Conservation (phyloP, 1,140 invertebrate genomes). For the Lasioglossum albipes region DNA sequence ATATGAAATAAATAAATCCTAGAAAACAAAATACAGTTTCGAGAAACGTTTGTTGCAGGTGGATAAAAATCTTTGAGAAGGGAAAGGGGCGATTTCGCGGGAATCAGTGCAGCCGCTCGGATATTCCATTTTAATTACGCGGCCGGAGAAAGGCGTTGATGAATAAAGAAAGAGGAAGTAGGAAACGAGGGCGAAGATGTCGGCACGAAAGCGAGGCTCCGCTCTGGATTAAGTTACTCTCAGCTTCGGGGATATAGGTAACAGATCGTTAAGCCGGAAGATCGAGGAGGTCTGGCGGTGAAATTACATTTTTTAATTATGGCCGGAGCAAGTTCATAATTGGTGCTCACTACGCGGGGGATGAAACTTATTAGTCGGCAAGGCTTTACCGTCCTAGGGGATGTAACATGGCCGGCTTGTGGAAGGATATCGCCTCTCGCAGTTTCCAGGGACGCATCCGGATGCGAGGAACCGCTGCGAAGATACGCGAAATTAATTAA, state of each 20-base stretch:
- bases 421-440: slow-evolving; percentile 60
- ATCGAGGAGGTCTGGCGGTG: slow-evolving; percentile 60
- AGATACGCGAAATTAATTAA: slow-evolving; percentile 2
- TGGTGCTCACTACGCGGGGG: slow-evolving; percentile 79
- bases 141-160: neutral
- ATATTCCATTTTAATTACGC: slow-evolving; percentile 32
- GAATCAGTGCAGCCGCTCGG: neutral
- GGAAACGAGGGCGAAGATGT: neutral
- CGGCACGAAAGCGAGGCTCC: neutral
- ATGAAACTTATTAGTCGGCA: slow-evolving; percentile 78
- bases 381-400: slow-evolving; percentile 67
- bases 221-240: slow-evolving; percentile 25
- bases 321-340: slow-evolving; percentile 77
- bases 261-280: slow-evolving; percentile 63
- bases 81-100: neutral
- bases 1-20: too few relatives aligned
- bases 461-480: neutral
- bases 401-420: slow-evolving; percentile 69
- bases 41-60: too few relatives aligned
- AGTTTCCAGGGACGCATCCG: slow-evolving; percentile 65
- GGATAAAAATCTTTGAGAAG: neutral
- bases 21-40: too few relatives aligned
- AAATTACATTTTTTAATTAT: slow-evolving; percentile 79
- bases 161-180: neutral
- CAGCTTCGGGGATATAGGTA: slow-evolving; percentile 48